Evolutionary conservation across 2,888 invertebrate genomes (phyloP).

Genomic region (Anaspis maculata): DNA sequence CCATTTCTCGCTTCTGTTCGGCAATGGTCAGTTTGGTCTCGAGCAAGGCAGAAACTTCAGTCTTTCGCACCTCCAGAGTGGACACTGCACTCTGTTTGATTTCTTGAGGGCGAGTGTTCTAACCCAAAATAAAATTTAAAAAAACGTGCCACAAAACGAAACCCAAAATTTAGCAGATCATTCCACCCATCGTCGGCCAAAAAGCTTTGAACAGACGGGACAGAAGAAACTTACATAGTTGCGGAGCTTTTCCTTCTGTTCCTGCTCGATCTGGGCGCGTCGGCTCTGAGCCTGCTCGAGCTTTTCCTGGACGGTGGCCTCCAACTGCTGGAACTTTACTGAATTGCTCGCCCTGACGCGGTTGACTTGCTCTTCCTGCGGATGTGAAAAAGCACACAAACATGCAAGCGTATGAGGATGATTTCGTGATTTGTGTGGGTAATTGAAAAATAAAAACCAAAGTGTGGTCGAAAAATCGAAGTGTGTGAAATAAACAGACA

Average conservation of each 20-base stretch:
- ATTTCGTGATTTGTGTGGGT: constrained; percentile 5
- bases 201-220: constrained; percentile 17
- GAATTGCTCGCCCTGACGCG: constrained; percentile 61
- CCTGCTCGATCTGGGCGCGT: constrained; percentile 64
- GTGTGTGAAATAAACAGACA: constrained; percentile 9
- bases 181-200: constrained; percentile 2
- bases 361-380: constrained; percentile 66
- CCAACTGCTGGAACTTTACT: constrained; percentile 59
- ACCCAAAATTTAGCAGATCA: not conserved
- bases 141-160: constrained; percentile 6
- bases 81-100: constrained; percentile 42
- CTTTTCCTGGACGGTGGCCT: constrained; percentile 61
- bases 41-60: constrained; percentile 40
- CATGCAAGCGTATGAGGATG: constrained; percentile 23
- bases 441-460: too few relatives aligned
- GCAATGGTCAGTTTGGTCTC: constrained; percentile 70
- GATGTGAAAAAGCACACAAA: constrained; percentile 28
- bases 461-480: constrained; percentile 12
- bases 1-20: constrained; percentile 76
- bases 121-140: constrained; percentile 16
- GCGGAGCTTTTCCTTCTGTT: constrained; percentile 69
- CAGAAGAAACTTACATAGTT: constrained; percentile 56
- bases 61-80: constrained; percentile 29
- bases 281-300: constrained; percentile 62
- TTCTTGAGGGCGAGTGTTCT: constrained; percentile 56